These are phyloP conservation scores for Leucania comma DNA, from an alignment of 2,888 invertebrate species.

Conservation along the genomic window DNA sequence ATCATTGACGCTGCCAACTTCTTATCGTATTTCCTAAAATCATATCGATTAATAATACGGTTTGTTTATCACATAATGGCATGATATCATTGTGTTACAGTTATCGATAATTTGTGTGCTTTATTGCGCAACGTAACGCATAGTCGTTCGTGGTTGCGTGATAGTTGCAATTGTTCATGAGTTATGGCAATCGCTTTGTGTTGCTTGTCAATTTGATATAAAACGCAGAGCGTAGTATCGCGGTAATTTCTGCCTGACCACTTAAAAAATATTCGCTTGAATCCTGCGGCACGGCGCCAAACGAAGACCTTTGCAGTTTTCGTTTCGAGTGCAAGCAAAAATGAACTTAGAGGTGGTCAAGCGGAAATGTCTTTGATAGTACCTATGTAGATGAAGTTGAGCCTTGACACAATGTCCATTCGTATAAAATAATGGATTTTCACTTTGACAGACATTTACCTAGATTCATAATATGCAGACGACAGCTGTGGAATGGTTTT, in stretches of 20 bases:
- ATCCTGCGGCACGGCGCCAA: no score
- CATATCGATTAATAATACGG: conserved; percentile 43
- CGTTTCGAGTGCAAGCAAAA: no score
- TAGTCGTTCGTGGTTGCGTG: conserved; percentile 25
- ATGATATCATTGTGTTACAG: conserved; percentile 48
- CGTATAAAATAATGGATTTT: background rate
- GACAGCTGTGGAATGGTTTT: conserved; percentile 39
- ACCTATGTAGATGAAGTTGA: background rate
- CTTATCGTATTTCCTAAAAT: conserved; percentile 50
- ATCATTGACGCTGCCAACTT: conserved; percentile 1
- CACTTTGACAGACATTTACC: background rate
- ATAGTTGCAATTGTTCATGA: conserved; percentile 36
- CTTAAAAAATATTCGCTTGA: no score
- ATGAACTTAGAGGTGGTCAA: no score
- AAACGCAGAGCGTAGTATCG: background rate
- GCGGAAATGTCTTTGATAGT: no score
- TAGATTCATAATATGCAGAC: conserved; percentile 6
- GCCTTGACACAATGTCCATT: background rate
- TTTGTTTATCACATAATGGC: conserved; percentile 42
- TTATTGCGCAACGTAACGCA: conserved; percentile 46
- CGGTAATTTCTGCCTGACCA: no score
- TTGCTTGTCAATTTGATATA: conserved; percentile 23
- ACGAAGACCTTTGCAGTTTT: no score
- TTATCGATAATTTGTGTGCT: conserved; percentile 46
- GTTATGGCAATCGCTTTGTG: conserved; percentile 9